Conservation (phyloP, 2,888 invertebrate species). For the Lampropteryx suffumata region DNA sequence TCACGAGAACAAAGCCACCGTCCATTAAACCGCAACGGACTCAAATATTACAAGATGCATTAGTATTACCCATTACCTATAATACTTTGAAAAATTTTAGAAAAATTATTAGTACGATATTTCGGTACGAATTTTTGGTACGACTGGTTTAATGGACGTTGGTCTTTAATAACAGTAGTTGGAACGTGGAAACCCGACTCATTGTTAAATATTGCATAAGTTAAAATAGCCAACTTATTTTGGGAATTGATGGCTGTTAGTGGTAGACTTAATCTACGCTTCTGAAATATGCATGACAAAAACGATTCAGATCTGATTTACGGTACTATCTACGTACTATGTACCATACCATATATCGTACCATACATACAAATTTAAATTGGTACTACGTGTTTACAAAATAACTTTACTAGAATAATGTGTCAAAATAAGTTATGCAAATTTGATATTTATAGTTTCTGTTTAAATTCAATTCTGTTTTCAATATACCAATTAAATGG, state of each 20-base stretch:
- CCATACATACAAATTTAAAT: no score
- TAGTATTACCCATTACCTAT: no score
- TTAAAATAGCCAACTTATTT: slow-evolving; percentile 30
- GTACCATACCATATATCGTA: no score
- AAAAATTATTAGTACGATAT: no score
- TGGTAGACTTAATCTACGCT: no score
- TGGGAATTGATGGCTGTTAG: neutral
- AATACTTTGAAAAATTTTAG: neutral
- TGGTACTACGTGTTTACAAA: no score
- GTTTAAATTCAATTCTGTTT: no score
- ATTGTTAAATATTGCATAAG: slow-evolving; percentile 55
- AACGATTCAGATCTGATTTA: no score
- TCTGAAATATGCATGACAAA: no score
- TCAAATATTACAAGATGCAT: neutral
- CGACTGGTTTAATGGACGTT: slow-evolving; percentile 16
- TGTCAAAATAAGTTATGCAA: neutral
- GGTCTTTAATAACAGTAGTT: slow-evolving; percentile 30
- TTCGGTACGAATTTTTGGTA: no score
- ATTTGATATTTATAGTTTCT: neutral
- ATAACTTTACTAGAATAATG: neutral
- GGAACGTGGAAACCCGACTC: slow-evolving; percentile 69
- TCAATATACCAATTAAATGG: no score
- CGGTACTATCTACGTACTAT: no score
- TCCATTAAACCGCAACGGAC: slow-evolving; percentile 10
- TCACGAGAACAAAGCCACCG: slow-evolving; percentile 32